Percentiles rank a stretch among this genome's conserved stretches.
These are phyloP conservation scores for Serranus cabrilla DNA, from an alignment of 2,797 vertebrate species.

Conservation along the genomic window DNA sequence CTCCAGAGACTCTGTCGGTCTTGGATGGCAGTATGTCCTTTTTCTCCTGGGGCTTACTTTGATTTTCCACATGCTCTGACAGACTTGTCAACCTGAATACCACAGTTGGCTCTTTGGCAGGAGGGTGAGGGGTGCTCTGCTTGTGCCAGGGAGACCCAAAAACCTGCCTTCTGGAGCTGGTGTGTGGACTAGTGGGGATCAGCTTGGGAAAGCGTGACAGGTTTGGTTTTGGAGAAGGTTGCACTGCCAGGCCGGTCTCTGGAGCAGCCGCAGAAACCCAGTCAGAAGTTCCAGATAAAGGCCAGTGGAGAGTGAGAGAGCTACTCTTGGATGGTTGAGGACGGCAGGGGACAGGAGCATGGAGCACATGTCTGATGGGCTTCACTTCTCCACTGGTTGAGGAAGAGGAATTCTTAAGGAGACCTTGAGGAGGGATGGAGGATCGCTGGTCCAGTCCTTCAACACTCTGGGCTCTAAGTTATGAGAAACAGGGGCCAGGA, in stretches of 20 bases:
- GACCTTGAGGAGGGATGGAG: constrained; percentile 30
- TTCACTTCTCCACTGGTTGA: constrained; percentile 53
- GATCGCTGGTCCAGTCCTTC: constrained; percentile 59
- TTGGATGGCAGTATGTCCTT: constrained; percentile 22
- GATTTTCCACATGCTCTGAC: constrained; percentile 51
- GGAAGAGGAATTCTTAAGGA: constrained; percentile 53
- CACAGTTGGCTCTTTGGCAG: constrained; percentile 62
- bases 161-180: constrained; percentile 26
- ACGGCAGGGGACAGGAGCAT: constrained; percentile 78
- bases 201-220: constrained; percentile 62
- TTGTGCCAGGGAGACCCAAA: constrained; percentile 56
- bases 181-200: constrained; percentile 48
- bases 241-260: constrained; percentile 31
- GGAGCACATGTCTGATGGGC: constrained; percentile 65
- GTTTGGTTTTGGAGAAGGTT: constrained; percentile 46
- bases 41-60: constrained; percentile 53
- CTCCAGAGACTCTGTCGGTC: constrained; percentile 58
- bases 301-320: constrained; percentile 70
- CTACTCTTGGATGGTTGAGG: constrained; percentile 77
- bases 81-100: constrained; percentile 64
- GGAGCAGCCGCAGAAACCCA: constrained; percentile 67
- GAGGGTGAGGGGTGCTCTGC: constrained; percentile 12
- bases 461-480: constrained; percentile 55
- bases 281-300: constrained; percentile 72
- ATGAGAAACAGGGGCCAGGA: constrained; percentile 8